Base-by-base conservation (phyloP, 2,797 vertebrate species). In the Sternotherus odoratus region DNA sequence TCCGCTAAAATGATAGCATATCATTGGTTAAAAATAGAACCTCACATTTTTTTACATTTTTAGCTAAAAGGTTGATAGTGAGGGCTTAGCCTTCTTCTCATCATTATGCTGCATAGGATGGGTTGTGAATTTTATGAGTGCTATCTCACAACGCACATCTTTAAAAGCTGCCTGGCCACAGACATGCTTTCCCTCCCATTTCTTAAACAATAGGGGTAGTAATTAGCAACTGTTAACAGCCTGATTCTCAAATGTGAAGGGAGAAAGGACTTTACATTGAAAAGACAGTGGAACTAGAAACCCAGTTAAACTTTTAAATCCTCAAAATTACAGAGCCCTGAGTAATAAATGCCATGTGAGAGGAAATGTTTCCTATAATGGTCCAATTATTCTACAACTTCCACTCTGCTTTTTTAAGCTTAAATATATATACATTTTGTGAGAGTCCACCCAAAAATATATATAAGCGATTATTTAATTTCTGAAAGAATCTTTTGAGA, bases 291-390 rank as follows among this genome's bases (percentile, higher is more conserved):
- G 19, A 86, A 91, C 92, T 83, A 88, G 48, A 88, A 96, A 75
- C 82, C 60, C 43, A 56, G 91, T 82, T 77, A 96, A 96, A 97
- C 81, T 90, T 60, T 66, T 74, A 88, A 90, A 36, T 94, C 60
- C 90, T 51, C 43, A 88, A 88, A 94, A 88, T 85, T 72, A 95
- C 77, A 92, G 48, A 92, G 91, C 79, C 82, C 93, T 84, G 87
- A 96, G 88, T 91, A 97, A 96, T 79, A 97, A 94, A 92, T 86
- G 36, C 75, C 66, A 94, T 80, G 87, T 74, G 93, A 88, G 97
- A 81, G 92, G 92, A 91, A 48, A 56, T 75, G 92, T 94, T 94
- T 85, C 26, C 88, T 81, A 49, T 84, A 86, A 79, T 79, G 93
- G 85, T 69, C 95, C 77, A 79, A 94, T 94, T 95, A 93, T 56